These are phyloP conservation scores for Trididemnum miniatum DNA, from an alignment of 23 tunicate genomes.

Conservation along the genomic window DNA sequence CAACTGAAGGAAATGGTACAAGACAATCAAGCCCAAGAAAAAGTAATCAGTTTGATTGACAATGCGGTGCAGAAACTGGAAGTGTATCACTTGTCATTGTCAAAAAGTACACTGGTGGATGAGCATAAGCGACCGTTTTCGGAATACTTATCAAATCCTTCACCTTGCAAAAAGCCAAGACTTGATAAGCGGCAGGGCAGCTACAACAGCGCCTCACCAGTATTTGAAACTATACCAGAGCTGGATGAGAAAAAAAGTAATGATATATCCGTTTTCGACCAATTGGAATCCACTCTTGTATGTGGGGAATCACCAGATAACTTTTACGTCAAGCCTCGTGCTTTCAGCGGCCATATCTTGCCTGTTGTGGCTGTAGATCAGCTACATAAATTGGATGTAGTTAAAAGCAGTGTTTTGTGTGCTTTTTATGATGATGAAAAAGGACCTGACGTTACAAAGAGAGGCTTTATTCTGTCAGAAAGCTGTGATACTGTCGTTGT, in stretches of 20 bases:
- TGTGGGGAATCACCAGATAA: constrained; percentile 21
- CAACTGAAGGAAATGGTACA: not conserved
- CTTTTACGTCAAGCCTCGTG: constrained; percentile 10
- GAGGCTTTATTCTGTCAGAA: not conserved
- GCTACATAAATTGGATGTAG: not conserved
- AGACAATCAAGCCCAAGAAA: not conserved
- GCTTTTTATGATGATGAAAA: not conserved
- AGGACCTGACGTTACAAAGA: not conserved
- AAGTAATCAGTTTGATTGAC: not conserved
- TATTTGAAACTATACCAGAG: not conserved
- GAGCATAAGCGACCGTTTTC: constrained; percentile 23
- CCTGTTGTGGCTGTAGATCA: not conserved
- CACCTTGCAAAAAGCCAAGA: constrained; percentile 27
- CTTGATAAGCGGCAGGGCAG: not conserved
- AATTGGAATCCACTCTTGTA: not conserved
- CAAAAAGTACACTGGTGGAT: not conserved
- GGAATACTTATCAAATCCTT: not conserved
- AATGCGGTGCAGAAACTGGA: not conserved
- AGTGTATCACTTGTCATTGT: too few relatives aligned
- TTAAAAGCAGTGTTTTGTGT: not conserved
- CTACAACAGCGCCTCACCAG: not conserved
- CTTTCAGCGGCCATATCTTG: not conserved
- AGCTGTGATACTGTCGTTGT: not conserved
- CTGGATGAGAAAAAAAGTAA: not conserved
- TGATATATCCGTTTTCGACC: not conserved